Evolutionary conservation across 2,888 invertebrate species (phyloP).

Genomic region (Stenurella melanura): DNA sequence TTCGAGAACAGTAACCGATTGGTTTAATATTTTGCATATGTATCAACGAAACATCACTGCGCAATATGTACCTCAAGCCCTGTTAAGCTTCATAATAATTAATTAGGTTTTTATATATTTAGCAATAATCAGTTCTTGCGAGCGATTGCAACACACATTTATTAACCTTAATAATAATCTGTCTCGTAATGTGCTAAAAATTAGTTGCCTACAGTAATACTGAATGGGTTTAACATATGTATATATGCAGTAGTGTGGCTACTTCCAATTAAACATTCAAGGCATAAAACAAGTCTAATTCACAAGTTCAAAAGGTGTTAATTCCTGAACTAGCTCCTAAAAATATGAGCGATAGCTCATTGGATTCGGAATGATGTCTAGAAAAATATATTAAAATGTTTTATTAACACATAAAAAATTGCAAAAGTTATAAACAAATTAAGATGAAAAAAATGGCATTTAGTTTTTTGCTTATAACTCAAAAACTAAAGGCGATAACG

Average conservation of each 20-base stretch:
- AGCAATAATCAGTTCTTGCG: constrained; percentile 21
- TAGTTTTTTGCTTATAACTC: too few species aligned
- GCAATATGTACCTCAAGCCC: neutral
- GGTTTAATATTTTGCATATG: neutral
- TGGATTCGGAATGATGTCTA: too few species aligned
- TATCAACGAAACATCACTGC: neutral
- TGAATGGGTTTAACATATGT: neutral
- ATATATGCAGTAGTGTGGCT: neutral
- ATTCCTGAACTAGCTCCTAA: too few species aligned
- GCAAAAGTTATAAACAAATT: too few species aligned
- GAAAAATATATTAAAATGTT: too few species aligned
- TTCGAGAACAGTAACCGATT: too few species aligned
- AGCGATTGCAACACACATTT: neutral
- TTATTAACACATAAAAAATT: too few species aligned
- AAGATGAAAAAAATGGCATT: too few species aligned
- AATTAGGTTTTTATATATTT: neutral
- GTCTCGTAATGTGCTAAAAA: neutral
- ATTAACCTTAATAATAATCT: constrained; percentile 19
- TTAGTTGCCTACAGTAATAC: neutral
- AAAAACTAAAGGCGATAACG: too few species aligned
- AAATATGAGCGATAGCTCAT: too few species aligned
- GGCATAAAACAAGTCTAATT: too few species aligned
- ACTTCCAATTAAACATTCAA: neutral
- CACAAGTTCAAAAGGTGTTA: too few species aligned
- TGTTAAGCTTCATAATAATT: neutral